Evolutionary conservation across 2,888 invertebrate species (phyloP), one percentile per base, ranked within the genome.

Genomic region (Eugnorisma glareosa): DNA sequence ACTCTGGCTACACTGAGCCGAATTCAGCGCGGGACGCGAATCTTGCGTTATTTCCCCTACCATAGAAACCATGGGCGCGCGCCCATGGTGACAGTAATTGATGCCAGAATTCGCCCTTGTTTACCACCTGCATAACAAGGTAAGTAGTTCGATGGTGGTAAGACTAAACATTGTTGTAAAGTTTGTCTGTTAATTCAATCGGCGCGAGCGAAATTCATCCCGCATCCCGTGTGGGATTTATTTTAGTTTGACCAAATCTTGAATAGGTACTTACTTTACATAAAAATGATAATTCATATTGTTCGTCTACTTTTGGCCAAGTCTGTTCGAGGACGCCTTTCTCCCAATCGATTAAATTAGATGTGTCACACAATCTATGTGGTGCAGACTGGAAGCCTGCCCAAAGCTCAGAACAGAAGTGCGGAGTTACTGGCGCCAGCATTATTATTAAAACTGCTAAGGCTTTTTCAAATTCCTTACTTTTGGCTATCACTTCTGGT

Each of bases 341-440:
- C 73, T 98, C 95, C 98, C 98, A 98, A 68, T 97, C 92, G 68
- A 98, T 97, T 85, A 97, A 97, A 18, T 92, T 90, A 8, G 95
- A 93, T 75, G 91, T 80, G 0, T 86, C 86, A 89, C 97, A 97
- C 24, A 97, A 89, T 86, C 97, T 97, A 87, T 97, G 96, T 8
- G 98, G 97, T 5, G 97, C 97, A 0, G 97, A 97, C 54, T 97
- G 94, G 89, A 98, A 98, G 69, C 98, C 98, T 37, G 97, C 97
- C 99, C 99, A 99, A 28, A 99, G 94, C 94, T 99, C 99, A 0
- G 98, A 98, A 51, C 99, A 98, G 94, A 99, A 99, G 94, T 99
- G 98, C 0, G 99, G 99, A 0, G 98, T 98, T 91, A 99, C 97
- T 0, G 99, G 99, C 7, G 99, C 97, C 61, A 99, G 91, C 97